These are phyloP conservation scores for Cirrhinus mrigala DNA, from an alignment of 2,797 vertebrate genomes.

Conservation along the genomic window DNA sequence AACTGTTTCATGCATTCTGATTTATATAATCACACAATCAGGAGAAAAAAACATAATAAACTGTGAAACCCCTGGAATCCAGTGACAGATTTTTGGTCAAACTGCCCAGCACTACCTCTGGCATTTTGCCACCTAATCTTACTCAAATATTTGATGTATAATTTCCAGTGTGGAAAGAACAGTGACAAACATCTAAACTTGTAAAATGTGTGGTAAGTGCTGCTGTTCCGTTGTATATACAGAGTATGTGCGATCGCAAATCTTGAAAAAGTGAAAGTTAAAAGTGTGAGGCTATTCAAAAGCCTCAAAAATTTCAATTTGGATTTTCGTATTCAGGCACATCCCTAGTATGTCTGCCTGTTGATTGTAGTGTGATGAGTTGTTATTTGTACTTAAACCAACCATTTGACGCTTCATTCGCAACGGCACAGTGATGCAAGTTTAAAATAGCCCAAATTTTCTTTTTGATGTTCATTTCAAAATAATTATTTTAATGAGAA, in stretches of 20 bases:
- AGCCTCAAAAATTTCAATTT: too few relatives aligned
- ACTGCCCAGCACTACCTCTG: not conserved
- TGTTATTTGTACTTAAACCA: not conserved
- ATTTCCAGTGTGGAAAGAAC: constrained; percentile 40
- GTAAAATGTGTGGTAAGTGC: too few relatives aligned
- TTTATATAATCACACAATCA: too few relatives aligned
- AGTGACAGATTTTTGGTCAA: too few relatives aligned
- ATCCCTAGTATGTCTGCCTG: not conserved
- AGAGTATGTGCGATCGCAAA: too few relatives aligned
- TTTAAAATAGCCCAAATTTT: not conserved
- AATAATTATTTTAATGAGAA: not conserved
- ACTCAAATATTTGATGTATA: constrained; percentile 58
- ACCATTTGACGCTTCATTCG: not conserved
- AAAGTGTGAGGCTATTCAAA: too few relatives aligned
- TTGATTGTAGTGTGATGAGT: not conserved
- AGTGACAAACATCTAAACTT: not conserved
- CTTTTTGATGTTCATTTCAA: not conserved
- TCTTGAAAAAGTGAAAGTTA: too few relatives aligned
- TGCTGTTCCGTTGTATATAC: too few relatives aligned
- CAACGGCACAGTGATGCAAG: not conserved
- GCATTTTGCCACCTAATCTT: constrained; percentile 52
- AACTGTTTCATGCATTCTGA: too few relatives aligned
- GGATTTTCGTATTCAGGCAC: too few relatives aligned
- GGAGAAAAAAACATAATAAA: too few relatives aligned
- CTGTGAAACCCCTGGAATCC: too few relatives aligned